Evolutionary conservation across 1,140 invertebrate genomes (phyloP), one percentile per base, ranked within the genome.

Genomic region (Idris sp.): DNA sequence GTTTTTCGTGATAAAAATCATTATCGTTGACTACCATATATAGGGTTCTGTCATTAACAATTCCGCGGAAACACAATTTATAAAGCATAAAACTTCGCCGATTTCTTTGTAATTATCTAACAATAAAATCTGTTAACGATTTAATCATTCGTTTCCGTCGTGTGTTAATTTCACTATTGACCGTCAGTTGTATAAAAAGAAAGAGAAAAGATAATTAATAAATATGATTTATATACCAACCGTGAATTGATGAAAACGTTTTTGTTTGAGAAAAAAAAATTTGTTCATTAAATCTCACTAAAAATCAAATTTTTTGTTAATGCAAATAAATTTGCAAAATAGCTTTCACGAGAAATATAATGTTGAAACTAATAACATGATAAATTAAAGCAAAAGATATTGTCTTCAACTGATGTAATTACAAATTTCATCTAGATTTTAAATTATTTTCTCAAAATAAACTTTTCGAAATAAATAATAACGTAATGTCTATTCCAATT

Each of bases 1-100:
- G 76, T 86, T 86, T 85, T 85, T 86, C 85, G 79, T 83, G 80
- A 84, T 86, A 83, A 84, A 86, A 86, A 86, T 85, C 82, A 86
- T 87, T 83, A 81, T 76, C 51, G 64, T 69, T 43, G 49, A n/a
- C 56, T 46, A 38, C 44, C 46, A 56, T 77, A n/a, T n/a, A 48
- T 38, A 31, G 59, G 71, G 49, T 75, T 48, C 48, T 48, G 31
- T 75, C 81, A 86, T 86, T 86, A 86, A 86, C 79, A 78, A 85
- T 87, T 86, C 83, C 75, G 74, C 77, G 73, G 85, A 86, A 85
- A 76, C 81, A 82, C 83, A 81, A 83, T 86, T 86, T 85, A 83
- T 81, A 83, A 80, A 77, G 58, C 84, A 82, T 85, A 83, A n/a
- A 86, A 85, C 78, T 83, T 80, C 80, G 77, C 81, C 73, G 74